phyloP scores from a whole-genome alignment of 2,888 invertebrate species.

The Exocentrus adspersus region DNA sequence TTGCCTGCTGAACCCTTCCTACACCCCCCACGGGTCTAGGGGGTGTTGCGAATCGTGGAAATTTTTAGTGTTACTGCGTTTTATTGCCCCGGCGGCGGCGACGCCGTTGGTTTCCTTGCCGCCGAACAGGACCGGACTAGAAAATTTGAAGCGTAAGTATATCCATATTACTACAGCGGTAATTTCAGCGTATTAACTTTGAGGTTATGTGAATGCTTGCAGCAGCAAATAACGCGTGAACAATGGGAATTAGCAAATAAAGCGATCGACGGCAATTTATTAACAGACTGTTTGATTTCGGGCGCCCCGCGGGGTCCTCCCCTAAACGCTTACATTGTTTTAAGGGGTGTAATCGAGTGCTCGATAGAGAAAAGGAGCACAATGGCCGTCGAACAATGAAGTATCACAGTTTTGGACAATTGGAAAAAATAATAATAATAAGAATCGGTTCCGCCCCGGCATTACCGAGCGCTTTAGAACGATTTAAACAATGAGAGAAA shows the following conservation, averaged over 20 bases:
- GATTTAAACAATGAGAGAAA: slow-evolving; percentile 57
- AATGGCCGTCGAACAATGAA: slow-evolving; percentile 56
- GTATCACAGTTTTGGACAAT: slow-evolving; percentile 57
- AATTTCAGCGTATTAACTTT: too few relatives aligned
- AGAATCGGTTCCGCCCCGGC: slow-evolving; percentile 53
- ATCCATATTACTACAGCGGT: too few relatives aligned
- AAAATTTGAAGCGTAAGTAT: not conserved
- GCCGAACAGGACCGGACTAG: slow-evolving; percentile 9
- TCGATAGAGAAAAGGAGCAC: slow-evolving; percentile 55
- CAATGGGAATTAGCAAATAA: too few relatives aligned
- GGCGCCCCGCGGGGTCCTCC: slow-evolving; percentile 25
- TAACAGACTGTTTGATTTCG: not conserved
- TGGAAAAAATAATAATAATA: too few relatives aligned
- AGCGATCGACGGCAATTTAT: too few relatives aligned
- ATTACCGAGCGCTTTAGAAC: slow-evolving; percentile 57
- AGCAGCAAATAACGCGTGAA: too few relatives aligned
- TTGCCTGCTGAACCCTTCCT: slow-evolving; percentile 42
- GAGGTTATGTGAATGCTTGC: too few relatives aligned
- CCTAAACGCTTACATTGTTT: slow-evolving; percentile 48
- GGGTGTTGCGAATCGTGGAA: slow-evolving; percentile 52
- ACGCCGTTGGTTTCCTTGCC: slow-evolving; percentile 51
- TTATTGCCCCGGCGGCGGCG: slow-evolving; percentile 51
- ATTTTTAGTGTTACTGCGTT: slow-evolving; percentile 58
- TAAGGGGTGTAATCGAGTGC: slow-evolving; percentile 50
- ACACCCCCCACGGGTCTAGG: too few relatives aligned